Conservation (phyloP, 2,888 invertebrate genomes). For the Netelia fuscicornis region DNA sequence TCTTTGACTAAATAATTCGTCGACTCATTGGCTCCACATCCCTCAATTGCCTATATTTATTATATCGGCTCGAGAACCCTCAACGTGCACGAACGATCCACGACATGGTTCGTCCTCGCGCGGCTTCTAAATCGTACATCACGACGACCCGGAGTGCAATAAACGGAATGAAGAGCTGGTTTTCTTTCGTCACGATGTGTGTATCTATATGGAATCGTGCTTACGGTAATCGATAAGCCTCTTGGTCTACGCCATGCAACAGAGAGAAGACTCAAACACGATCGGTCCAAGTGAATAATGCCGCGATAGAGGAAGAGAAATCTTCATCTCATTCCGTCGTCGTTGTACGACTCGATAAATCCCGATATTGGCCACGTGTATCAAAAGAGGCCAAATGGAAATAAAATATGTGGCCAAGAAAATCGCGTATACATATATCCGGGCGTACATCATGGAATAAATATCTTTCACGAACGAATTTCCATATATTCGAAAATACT, state of each 20-base stretch:
- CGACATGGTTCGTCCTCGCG: conserved; percentile 69
- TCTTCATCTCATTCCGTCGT: background rate
- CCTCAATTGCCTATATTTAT: conserved; percentile 29
- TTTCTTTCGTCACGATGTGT: conserved; percentile 43
- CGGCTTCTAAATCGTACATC: conserved; percentile 58
- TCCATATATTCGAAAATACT: conserved; percentile 15
- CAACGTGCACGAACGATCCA: conserved; percentile 48
- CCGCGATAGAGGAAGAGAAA: conserved; percentile 10
- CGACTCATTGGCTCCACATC: conserved; percentile 43
- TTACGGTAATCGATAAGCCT: conserved; percentile 66
- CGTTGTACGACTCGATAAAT: conserved; percentile 32
- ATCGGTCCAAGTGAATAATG: conserved; percentile 39
- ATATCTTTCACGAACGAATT: background rate
- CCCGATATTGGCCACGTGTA: conserved; percentile 44
- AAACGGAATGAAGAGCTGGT: conserved; percentile 50
- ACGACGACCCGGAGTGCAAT: conserved; percentile 58
- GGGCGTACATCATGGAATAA: background rate
- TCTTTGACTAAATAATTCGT: conserved; percentile 63
- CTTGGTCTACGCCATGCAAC: conserved; percentile 53
- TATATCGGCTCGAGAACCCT: conserved; percentile 16
- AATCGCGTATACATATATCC: background rate
- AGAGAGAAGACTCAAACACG: conserved; percentile 25
- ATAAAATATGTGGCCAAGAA: conserved; percentile 39
- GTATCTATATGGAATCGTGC: conserved; percentile 64
- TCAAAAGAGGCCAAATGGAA: conserved; percentile 38